Base-by-base conservation (phyloP, 2,797 vertebrate genomes). In the Amblyopsis hoosieri region DNA sequence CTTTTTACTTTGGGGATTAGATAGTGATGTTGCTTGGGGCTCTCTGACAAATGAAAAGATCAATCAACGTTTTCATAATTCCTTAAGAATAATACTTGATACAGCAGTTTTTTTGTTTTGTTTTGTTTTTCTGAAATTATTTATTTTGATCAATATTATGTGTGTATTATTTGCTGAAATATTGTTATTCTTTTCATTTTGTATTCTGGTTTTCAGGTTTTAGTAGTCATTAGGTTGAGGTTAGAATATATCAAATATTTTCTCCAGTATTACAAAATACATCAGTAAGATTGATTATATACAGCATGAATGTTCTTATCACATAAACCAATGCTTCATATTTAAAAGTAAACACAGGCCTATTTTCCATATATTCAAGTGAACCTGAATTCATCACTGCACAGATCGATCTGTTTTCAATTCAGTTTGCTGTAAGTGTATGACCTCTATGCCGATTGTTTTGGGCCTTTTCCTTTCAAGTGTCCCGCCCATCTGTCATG, bases 401-500 rank as follows among this genome's bases (percentile, higher is more conserved):
- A 31, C n/a, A 3, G 8, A 61, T 65, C 45, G 59, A 64, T 54
- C 12, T 12, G 9, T 54, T 54, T 54, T 11, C 31, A 14, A 45
- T 12, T 12, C n/a, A 29, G 60, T 51, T 31, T 31, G 42, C 55
- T 14, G 15, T 8, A 45, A 42, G 13, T 46, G 48, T 57, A 72
- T 45, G 74, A 67, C 65, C 60, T 3, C 6, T 63, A 45, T 42
- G 59, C 55, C 56, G 60, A 64, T 66, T 57, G 12, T 58, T 33
- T 17, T 33, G 29, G 46, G 48, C 19, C 45, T 57, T 42, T 62
- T 56, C 64, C 45, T 13, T 31, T 52, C 57, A 63, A 45, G 71
- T 61, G 56, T 66, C 74, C 51, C 1, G 12, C 62, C 76, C 78
- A 82, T 87, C 79, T 82, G 79, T 86, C 82, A 86, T 3, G 42